Percentiles rank a stretch among this genome's conserved stretches.
These are phyloP conservation scores for Pristionchus arcanus DNA, from an alignment of 2,888 invertebrate species.

Conservation along the genomic window DNA sequence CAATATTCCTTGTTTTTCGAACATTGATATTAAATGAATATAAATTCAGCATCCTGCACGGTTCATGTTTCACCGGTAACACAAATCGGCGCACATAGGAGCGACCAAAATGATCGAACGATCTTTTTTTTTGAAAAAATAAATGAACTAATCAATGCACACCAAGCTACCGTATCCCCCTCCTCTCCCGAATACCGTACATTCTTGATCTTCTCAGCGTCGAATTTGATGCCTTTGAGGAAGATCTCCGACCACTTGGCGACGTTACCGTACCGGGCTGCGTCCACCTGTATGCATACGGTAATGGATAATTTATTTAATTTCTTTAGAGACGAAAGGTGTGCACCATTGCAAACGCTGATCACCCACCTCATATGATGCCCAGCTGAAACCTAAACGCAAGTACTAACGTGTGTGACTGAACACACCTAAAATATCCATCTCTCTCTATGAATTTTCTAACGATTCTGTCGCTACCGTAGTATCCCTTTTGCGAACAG, in stretches of 20 bases:
- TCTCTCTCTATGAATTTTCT: too few relatives aligned
- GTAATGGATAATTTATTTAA: neutral
- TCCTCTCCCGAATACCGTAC: neutral
- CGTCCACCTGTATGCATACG: conserved; percentile 84
- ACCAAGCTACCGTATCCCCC: neutral
- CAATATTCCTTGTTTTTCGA: too few relatives aligned
- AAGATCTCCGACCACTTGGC: conserved; percentile 89
- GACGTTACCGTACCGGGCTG: conserved; percentile 87
- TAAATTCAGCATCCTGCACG: neutral
- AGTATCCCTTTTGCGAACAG: too few relatives aligned
- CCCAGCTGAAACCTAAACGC: neutral
- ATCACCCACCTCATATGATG: neutral
- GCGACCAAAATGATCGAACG: too few relatives aligned
- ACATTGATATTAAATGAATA: too few relatives aligned
- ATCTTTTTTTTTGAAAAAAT: too few relatives aligned
- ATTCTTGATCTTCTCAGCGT: conserved; percentile 54
- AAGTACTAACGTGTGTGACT: neutral
- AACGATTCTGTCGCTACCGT: too few relatives aligned
- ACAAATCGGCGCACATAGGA: neutral
- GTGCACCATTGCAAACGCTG: neutral
- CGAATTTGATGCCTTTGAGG: conserved; percentile 81
- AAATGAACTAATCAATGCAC: too few relatives aligned
- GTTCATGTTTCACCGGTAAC: neutral
- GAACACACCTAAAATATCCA: neutral
- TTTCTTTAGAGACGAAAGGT: neutral